These are phyloP conservation scores for Leptestheria dahalacensis DNA, from an alignment of 1,140 invertebrate genomes.

Conservation along the genomic window DNA sequence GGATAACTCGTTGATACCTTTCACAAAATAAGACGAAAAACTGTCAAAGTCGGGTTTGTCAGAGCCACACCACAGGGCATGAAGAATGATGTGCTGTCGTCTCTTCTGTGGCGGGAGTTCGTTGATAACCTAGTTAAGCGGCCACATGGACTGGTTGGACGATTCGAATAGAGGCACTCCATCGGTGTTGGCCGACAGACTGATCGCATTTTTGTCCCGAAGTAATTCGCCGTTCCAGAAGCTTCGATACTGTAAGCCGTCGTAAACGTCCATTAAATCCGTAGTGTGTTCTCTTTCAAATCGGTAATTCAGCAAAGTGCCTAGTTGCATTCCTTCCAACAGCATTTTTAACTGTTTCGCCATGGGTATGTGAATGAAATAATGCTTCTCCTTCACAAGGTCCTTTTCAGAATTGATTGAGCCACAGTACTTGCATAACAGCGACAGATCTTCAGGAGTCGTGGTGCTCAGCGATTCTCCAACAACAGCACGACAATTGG, in stretches of 20 bases:
- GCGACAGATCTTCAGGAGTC: background rate
- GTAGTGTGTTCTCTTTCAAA: background rate
- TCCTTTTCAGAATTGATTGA: background rate
- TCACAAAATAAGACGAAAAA: background rate
- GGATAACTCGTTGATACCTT: background rate
- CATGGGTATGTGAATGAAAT: background rate
- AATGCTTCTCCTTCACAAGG: background rate
- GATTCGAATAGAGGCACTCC: background rate
- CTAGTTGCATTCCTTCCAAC: background rate
- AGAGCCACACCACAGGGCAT: background rate
- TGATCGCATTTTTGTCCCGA: background rate
- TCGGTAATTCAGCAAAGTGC: background rate
- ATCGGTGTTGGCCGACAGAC: background rate
- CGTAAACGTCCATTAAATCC: slow-evolving; percentile 1
- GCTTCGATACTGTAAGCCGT: background rate
- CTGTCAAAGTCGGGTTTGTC: background rate
- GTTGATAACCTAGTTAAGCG: background rate
- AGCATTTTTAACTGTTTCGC: background rate
- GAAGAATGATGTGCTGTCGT: background rate
- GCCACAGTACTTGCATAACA: background rate
- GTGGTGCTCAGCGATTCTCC: background rate
- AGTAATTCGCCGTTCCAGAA: background rate
- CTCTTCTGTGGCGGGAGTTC: background rate
- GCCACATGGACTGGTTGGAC: background rate
- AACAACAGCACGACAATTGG: background rate